phyloP scores from a whole-genome alignment of 2,113 vertebrate species.

The Balaeniceps rex region DNA sequence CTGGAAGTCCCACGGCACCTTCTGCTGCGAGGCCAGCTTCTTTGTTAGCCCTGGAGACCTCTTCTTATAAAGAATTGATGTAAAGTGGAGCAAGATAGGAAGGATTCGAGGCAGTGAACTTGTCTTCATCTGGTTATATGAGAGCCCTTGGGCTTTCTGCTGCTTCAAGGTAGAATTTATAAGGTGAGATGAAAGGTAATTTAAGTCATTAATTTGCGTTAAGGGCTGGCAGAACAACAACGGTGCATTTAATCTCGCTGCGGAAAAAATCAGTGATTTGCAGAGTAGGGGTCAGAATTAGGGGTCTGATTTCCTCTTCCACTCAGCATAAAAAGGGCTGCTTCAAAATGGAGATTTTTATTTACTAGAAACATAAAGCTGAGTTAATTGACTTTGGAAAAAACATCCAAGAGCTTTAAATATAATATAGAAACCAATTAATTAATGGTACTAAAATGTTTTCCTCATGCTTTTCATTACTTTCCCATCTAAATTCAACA shows the following conservation, averaged over 20 bases:
- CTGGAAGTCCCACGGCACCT: constrained; percentile 50
- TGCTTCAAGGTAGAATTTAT: constrained; percentile 71
- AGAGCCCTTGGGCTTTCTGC: constrained; percentile 62
- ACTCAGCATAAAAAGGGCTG: neutral
- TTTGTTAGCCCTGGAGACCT: constrained; percentile 59
- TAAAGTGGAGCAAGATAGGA: constrained; percentile 45
- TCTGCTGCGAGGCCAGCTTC: constrained; percentile 32
- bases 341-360: constrained; percentile 11
- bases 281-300: constrained; percentile 5
- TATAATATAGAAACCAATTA: constrained; percentile 20
- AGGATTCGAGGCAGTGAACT: constrained; percentile 51
- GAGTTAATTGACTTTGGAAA: constrained; percentile 4
- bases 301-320: constrained; percentile 15
- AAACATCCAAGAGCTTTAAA: neutral
- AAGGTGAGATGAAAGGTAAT: constrained; percentile 72
- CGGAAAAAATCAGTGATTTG: constrained; percentile 11
- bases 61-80: constrained; percentile 66
- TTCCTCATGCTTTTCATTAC: neutral
- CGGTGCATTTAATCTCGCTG: constrained; percentile 11
- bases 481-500: neutral
- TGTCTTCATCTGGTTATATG: constrained; percentile 61
- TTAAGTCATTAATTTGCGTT: constrained; percentile 70
- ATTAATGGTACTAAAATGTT: constrained; percentile 15
- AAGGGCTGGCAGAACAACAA: constrained; percentile 65
- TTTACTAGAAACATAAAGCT: constrained; percentile 31